A percentile compares a stretch with the other conserved stretches of the same genome.
Evolutionary conservation across 2,888 invertebrate genomes (phyloP).

Genomic region (Ophion ventricosus): DNA sequence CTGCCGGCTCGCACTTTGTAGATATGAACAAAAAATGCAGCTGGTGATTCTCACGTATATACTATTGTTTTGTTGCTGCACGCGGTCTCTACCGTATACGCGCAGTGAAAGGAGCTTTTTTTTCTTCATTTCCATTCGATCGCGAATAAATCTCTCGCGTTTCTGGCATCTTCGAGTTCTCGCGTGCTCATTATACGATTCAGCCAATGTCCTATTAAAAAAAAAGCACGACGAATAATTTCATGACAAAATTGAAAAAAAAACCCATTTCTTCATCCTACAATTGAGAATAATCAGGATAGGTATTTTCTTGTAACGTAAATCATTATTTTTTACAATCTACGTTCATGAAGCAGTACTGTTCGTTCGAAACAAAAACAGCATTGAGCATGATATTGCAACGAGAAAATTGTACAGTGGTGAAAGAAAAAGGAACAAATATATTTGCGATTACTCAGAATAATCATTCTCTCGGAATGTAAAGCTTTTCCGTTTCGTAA

Average conservation of each 20-base stretch:
- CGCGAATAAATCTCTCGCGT: conserved; percentile 38
- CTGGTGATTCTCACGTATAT: conserved; percentile 28
- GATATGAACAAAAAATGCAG: conserved; percentile 11
- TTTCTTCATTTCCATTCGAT: conserved; percentile 40
- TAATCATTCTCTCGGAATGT: too few relatives aligned
- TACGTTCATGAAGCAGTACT: background rate
- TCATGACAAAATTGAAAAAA: too few relatives aligned
- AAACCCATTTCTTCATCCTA: too few relatives aligned
- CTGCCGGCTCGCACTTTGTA: too few relatives aligned
- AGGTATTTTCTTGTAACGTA: too few relatives aligned
- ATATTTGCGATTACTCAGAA: background rate
- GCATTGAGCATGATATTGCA: background rate
- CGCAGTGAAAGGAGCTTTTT: conserved; percentile 42
- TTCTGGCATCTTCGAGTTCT: conserved; percentile 24
- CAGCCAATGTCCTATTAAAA: too few relatives aligned
- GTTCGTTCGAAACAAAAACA: background rate
- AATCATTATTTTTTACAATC: background rate
- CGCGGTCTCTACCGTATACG: background rate
- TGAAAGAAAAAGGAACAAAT: too few relatives aligned
- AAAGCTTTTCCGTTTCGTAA: too few relatives aligned
- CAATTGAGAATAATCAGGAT: too few relatives aligned
- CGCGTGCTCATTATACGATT: background rate
- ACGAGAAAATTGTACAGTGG: background rate
- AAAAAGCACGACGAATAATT: too few relatives aligned
- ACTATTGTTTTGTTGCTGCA: background rate